Percentiles rank a stretch among this genome's conserved stretches.
Conservation (phyloP, 2,888 invertebrate genomes). For the Clostera curtula region DNA sequence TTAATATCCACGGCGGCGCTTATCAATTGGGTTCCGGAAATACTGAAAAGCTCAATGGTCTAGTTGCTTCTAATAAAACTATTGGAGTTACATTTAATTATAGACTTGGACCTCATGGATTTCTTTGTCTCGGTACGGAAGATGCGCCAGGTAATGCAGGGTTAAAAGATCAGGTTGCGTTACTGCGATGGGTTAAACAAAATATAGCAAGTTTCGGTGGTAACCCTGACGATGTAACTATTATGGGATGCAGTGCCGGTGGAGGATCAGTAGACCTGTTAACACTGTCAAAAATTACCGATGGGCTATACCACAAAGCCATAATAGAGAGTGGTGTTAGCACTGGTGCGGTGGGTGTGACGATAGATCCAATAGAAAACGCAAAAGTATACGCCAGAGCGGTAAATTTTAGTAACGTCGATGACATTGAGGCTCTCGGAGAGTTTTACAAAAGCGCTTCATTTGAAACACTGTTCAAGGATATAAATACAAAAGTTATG, state of each 20-base stretch:
- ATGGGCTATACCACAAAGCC: conserved; percentile 35
- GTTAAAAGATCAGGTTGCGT: conserved; percentile 40
- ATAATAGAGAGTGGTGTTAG: conserved; percentile 39
- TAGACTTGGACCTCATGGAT: conserved; percentile 32
- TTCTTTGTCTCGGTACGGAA: conserved; percentile 35
- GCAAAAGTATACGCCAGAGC: conserved; percentile 28
- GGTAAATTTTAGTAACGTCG: conserved; percentile 25
- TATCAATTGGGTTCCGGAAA: conserved; percentile 27
- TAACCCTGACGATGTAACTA: conserved; percentile 39
- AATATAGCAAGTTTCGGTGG: conserved; percentile 42
- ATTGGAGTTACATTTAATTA: conserved; percentile 36
- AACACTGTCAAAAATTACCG: conserved; percentile 29
- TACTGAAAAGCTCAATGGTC: conserved; percentile 9
- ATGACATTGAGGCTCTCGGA: conserved; percentile 36
- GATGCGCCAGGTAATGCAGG: conserved; percentile 42
- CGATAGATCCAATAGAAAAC: conserved; percentile 30
- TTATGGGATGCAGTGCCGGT: conserved; percentile 37
- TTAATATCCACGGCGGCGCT: conserved; percentile 34
- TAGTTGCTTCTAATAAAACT: conserved; percentile 22
- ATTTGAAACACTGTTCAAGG: conserved; percentile 21
- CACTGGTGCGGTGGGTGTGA: conserved; percentile 25
- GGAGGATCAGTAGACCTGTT: conserved; percentile 33
- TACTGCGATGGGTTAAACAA: conserved; percentile 38
- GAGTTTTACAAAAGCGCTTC: conserved; percentile 33
- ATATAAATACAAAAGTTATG: too few relatives aligned